Conservation (phyloP, 2,888 invertebrate species). For the Agrotis clavis region DNA sequence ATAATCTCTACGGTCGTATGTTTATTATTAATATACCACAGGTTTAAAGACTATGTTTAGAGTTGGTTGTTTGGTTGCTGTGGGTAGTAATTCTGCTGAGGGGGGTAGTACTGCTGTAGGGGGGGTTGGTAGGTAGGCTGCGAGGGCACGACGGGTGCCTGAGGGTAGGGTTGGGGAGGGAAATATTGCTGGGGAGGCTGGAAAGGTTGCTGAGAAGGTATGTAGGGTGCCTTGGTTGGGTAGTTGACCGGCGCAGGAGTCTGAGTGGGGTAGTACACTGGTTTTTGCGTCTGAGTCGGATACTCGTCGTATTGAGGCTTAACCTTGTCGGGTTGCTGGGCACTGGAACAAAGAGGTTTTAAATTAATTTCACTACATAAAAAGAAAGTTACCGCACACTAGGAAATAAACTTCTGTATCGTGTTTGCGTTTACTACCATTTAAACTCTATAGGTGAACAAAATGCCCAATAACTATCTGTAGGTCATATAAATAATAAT, state of each 20-base stretch:
- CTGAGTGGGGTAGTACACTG: constrained; percentile 34
- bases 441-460: constrained; percentile 1
- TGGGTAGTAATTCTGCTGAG: constrained; percentile 55
- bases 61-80: constrained; percentile 64
- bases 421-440: too few relatives aligned
- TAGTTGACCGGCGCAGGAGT: constrained; percentile 53
- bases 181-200: constrained; percentile 47
- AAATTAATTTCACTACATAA: not conserved
- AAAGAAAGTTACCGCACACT: too few relatives aligned
- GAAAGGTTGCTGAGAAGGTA: constrained; percentile 53
- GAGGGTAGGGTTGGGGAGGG: constrained; percentile 35
- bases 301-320: constrained; percentile 44
- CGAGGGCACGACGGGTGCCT: constrained; percentile 49
- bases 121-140: constrained; percentile 46
- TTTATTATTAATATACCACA: constrained; percentile 43
- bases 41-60: constrained; percentile 46
- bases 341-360: constrained; percentile 50
- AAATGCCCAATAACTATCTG: too few relatives aligned
- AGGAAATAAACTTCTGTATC: too few relatives aligned
- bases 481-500: too few relatives aligned
- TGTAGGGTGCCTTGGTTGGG: constrained; percentile 79
- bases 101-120: constrained; percentile 50
- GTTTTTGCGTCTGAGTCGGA: constrained; percentile 68
- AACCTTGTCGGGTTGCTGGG: constrained; percentile 41
- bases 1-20: constrained; percentile 49